These are phyloP conservation scores for Drosophila triauraria DNA, from an alignment of 1,140 invertebrate species.

Conservation along the genomic window DNA sequence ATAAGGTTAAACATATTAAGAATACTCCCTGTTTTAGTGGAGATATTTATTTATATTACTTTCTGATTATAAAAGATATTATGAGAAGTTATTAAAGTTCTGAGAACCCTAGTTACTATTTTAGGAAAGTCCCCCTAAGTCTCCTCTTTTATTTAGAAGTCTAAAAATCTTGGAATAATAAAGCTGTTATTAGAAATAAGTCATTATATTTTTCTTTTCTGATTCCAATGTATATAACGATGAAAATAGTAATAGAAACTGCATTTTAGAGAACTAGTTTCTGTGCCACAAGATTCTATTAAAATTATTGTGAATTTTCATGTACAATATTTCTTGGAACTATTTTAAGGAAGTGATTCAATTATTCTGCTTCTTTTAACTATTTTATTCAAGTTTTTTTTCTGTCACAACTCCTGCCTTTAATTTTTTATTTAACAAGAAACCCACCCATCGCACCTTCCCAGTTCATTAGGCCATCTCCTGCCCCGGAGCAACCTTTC, in stretches of 20 bases:
- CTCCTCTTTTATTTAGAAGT: no score
- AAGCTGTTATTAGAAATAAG: no score
- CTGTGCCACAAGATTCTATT: no score
- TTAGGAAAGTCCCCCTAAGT: no score
- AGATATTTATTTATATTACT: neutral
- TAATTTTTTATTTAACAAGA: neutral
- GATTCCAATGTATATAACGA: no score
- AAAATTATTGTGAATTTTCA: no score
- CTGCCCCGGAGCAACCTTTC: slow-evolving; percentile 22
- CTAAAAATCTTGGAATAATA: no score
- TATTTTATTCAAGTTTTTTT: accelerated
- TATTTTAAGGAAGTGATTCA: accelerated
- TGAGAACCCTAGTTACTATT: no score
- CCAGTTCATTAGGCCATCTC: slow-evolving; percentile 8
- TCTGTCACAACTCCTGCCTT: neutral
- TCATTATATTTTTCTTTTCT: no score
- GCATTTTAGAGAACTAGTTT: no score
- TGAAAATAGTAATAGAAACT: no score
- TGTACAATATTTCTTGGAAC: neutral
- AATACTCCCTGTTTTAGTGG: neutral
- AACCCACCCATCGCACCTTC: neutral
- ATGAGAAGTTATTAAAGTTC: neutral
- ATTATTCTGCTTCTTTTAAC: no score
- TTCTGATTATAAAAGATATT: neutral
- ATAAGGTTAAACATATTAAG: neutral